Evolutionary conservation across 92 coral and sea anemone species (phyloP), one percentile per base, ranked within the genome.

Genomic region (Epizoanthus illoricatus): DNA sequence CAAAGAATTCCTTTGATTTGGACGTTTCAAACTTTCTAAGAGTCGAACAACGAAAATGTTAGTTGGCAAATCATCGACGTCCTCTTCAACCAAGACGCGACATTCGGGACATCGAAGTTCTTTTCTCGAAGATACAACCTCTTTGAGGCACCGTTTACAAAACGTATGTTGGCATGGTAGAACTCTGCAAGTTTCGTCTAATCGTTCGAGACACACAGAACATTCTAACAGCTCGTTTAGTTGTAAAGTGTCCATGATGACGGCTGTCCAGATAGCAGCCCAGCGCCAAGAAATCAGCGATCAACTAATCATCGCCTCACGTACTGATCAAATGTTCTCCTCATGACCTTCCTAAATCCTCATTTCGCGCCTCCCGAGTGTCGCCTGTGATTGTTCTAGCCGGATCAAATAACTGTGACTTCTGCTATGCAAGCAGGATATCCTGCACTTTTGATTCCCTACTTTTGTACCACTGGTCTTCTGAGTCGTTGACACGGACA

Each of bases 151-250:
- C 61, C 96, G 84, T 70, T 86, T 90, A 73, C 98, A 94, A 81
- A 96, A 93, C 40, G 99, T 96, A 84, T 96, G 99, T 85, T 96
- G 99, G 74, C 99, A 96, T 17, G 99, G 99, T 19, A 96, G 84
- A 54, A 96, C 99, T 87, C 90, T 96, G 58, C 97, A 93, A 36
- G 92, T 91, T 73, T 96, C 92, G 87, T 93, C 92, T 23, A 96
- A 91, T 56, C 89, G 94, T 74, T 96, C 98, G 23, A 96, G 85
- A 62, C 99, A 96, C 41, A 96, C 98, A 36, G 98, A 88, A 82
- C 99, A 96, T 88, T 96, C 99, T 65, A 95, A 82, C 49, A 94
- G 85, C 85, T 96, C 99, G 78, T 78, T 89, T 52, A 96, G 58
- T 64, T 94, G 94, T n/a, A 84, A 81, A 43, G 83, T 36, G 73